Evolutionary conservation across 2,888 invertebrate species (phyloP), one percentile per base, ranked within the genome.

Genomic region (Amaurobius ferox): DNA sequence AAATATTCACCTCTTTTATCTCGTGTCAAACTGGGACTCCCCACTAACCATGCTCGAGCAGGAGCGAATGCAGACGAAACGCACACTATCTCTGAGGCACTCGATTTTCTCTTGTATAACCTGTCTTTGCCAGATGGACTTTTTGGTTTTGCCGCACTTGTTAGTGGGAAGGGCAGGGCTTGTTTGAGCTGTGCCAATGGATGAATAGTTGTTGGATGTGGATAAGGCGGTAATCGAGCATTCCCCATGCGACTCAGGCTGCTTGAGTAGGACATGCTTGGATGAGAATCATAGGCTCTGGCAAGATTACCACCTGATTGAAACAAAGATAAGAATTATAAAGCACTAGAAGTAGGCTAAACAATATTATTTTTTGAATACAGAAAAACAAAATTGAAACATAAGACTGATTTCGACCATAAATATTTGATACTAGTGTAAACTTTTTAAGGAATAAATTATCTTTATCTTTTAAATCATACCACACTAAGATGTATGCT

Each of bases 221-320:
- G 96, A 92, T 95, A 98, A 6, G 98, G 98, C 70, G 97, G 97
- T 91, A 97, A 93, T 39, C 98, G 94, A 13, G 97, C 96, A 93
- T 98, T 98, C 76, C 91, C 91, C 89, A 91, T 91, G 0, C 89
- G 74, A 11, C 88, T 87, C 0, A 83, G 28, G 26, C 79, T 64
- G n/a, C 88, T 73, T 19, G 88, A 78, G 61, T 86, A 88, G 95
- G 94, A 92, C 94, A 96, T 90, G 95, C 95, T 83, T 93, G 93
- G 89, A 94, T 94, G 81, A 79, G 89, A 72, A 44, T 89, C 89
- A 64, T 88, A 88, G 19, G 81, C 66, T 13, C 88, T 77, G 9
- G 67, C 30, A 29, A 73, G 66, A 55, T 64, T 81, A 39, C 66
- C 64, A 9, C 79, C 89, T 88, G 29, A n/a, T n/a, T 32, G 68